Evolutionary conservation across 2,888 invertebrate genomes (phyloP).

Genomic region (Lasioglossum vierecki): DNA sequence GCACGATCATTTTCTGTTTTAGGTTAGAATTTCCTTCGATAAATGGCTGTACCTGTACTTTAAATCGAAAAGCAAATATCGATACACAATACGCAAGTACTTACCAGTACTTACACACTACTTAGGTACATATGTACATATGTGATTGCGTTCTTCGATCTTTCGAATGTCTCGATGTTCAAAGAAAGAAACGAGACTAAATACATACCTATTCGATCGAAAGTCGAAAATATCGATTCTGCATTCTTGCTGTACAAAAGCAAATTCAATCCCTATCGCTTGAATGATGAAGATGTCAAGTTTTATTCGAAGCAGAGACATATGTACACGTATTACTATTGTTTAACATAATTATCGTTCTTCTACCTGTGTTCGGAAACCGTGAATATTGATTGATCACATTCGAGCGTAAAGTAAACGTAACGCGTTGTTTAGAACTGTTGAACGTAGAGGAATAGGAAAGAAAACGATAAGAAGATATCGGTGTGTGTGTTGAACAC

Average conservation of each 20-base stretch:
- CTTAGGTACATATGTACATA: background rate
- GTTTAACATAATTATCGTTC: background rate
- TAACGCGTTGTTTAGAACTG: background rate
- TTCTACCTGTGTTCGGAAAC: background rate
- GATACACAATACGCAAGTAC: background rate
- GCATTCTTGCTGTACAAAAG: background rate
- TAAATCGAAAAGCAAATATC: conserved; percentile 46
- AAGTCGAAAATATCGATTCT: background rate
- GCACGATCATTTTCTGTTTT: conserved; percentile 76
- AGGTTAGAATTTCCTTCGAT: conserved; percentile 64
- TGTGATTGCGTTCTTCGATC: conserved; percentile 18
- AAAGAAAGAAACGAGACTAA: background rate
- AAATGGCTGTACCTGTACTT: conserved; percentile 66
- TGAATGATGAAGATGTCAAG: background rate
- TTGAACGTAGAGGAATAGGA: background rate
- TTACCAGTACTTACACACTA: background rate
- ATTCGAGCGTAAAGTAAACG: background rate
- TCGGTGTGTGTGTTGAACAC: no score
- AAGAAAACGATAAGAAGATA: background rate
- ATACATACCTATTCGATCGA: no score
- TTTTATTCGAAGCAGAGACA: background rate
- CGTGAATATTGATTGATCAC: background rate
- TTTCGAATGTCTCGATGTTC: background rate
- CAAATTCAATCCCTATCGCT: background rate
- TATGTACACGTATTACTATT: background rate